Base-by-base conservation (phyloP, 2,888 invertebrate species). In the Athetis lepigone region DNA sequence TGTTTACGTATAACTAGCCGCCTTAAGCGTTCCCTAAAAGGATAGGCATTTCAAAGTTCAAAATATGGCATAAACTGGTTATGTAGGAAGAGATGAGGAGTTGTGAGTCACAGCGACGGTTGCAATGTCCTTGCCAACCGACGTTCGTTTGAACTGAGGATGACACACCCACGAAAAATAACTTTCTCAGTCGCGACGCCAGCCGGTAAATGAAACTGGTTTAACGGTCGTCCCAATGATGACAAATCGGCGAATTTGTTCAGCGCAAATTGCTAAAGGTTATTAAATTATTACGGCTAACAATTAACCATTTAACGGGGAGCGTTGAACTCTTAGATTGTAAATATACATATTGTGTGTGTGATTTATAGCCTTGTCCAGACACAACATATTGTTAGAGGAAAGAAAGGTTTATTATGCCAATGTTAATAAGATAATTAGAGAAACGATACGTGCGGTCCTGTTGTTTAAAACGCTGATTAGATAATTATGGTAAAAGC, bases 81-180 rank as follows among this genome's bases (percentile, higher is more conserved):
- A 73, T 71, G 68, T 76, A 64, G 69, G 79, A 79, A 80, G 76
- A 75, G 70, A 74, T 56, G 71, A 56, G 49, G 70, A 60, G 60
- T 19, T 75, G 72, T 84, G 85, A 84, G 77, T 92, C 92, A 92
- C 65, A 54, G 58, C 75, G 75, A 72, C 85, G 83, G 87, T 83
- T 82, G 81, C 74, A 75, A 62, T 71, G 90, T 81, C 90, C 89
- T 90, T 89, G 87, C 70, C 33, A 79, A 76, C 82, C 43, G 68
- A 64, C 63, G 72, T 62, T 46, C 37, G 71, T 78, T 80, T 50
- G 72, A 77, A 72, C 61, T 45, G 71, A 68, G 70, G 84, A 89
- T 88, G 88, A 88, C 88, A 87, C 83, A 80, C 79, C 73, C 78
- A 77, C 83, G 42, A 82, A 83, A 83, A 80, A 82, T 45, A 51